These are phyloP conservation scores for Kryptopterus vitreolus DNA, from an alignment of 2,797 vertebrate genomes.

Conservation along the genomic window DNA sequence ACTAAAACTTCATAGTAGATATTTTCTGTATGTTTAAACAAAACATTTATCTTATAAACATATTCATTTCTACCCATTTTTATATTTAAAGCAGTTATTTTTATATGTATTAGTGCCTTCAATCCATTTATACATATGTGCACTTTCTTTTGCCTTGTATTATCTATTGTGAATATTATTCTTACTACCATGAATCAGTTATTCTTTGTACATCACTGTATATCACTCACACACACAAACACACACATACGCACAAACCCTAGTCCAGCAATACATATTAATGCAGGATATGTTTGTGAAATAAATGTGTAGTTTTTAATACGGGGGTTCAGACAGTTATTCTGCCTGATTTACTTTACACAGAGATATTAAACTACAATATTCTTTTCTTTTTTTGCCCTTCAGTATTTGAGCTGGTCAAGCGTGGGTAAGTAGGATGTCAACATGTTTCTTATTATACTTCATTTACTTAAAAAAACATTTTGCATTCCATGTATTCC, in stretches of 20 bases:
- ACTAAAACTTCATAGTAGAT: background rate
- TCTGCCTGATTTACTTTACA: conserved; percentile 4
- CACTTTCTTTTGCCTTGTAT: background rate
- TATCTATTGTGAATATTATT: background rate
- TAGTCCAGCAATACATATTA: background rate
- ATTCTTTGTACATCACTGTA: background rate
- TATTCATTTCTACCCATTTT: background rate
- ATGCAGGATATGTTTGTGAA: background rate
- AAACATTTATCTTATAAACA: background rate
- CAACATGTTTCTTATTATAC: background rate
- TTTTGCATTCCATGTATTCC: background rate
- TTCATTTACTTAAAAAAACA: background rate
- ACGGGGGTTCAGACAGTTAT: background rate
- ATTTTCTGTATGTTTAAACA: background rate
- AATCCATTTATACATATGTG: background rate
- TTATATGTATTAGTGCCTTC: background rate
- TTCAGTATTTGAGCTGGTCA: conserved; percentile 97
- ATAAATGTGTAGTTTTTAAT: background rate
- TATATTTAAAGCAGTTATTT: background rate
- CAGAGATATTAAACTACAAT: background rate
- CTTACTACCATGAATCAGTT: background rate
- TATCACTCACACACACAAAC: background rate
- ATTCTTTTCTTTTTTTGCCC: conserved; percentile 38
- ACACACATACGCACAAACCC: background rate
- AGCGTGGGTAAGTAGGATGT: conserved; percentile 86